Evolutionary conservation across 2,113 vertebrate genomes (phyloP).

Genomic region (Sturnira hondurensis): DNA sequence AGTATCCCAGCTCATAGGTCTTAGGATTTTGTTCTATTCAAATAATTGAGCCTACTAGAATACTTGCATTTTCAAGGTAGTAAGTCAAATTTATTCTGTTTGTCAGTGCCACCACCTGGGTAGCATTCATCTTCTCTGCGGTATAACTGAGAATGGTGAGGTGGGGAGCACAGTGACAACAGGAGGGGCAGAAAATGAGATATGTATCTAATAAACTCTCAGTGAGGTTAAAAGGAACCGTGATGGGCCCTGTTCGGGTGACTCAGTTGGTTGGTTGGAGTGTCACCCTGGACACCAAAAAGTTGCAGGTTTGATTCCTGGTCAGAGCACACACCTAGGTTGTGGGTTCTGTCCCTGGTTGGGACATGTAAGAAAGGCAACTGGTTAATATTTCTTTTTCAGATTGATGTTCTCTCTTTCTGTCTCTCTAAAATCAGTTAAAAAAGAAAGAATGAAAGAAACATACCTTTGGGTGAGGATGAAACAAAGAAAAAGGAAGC

Average conservation of each 20-base stretch:
- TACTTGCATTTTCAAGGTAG: neutral
- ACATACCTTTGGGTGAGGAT: no score
- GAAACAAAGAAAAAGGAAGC: neutral
- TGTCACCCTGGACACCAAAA: no score
- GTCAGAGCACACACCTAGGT: no score
- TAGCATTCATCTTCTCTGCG: neutral
- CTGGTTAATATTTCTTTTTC: no score
- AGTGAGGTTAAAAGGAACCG: neutral
- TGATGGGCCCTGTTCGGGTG: no score
- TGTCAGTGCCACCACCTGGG: neutral
- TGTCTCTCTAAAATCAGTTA: no score
- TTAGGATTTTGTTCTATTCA: neutral
- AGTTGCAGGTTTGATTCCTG: no score
- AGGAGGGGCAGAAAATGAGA: neutral
- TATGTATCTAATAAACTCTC: neutral
- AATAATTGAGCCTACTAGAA: neutral
- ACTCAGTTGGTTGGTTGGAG: no score
- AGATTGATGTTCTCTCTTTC: no score
- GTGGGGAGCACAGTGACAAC: accelerated
- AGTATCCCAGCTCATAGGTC: neutral
- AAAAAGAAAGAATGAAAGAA: no score
- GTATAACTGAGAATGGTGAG: neutral
- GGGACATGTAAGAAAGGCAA: no score
- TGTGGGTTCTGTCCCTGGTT: no score
- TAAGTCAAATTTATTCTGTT: neutral